These are phyloP conservation scores for Drosophila baimaii DNA, from an alignment of 1,140 invertebrate genomes.

Conservation along the genomic window DNA sequence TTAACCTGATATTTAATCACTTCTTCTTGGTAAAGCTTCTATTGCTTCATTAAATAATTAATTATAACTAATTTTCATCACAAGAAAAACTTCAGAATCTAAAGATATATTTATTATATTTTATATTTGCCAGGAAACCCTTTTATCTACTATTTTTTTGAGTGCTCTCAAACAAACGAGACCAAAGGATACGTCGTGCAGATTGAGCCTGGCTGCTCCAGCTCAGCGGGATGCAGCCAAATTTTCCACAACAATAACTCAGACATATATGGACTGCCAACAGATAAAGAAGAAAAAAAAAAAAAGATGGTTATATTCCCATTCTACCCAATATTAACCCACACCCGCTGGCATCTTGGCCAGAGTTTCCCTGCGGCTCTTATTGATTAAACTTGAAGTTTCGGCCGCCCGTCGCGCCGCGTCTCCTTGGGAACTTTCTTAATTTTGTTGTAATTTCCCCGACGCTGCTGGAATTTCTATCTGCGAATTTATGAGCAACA, in stretches of 20 bases:
- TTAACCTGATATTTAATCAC: neutral
- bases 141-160: neutral
- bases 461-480: slow-evolving; percentile 80
- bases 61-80: neutral
- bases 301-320: slow-evolving; percentile 4
- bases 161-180: neutral
- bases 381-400: slow-evolving; percentile 82
- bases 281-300: slow-evolving; percentile 6
- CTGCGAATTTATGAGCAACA: slow-evolving; percentile 79
- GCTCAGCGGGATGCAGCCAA: slow-evolving; percentile 54
- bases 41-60: too few relatives aligned
- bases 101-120: neutral
- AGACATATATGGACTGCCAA: slow-evolving; percentile 18
- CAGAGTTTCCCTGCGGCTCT: slow-evolving; percentile 64
- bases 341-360: slow-evolving; percentile 3
- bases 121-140: too few relatives aligned
- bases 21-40: neutral
- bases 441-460: slow-evolving; percentile 81
- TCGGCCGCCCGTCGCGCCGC: slow-evolving; percentile 57
- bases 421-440: slow-evolving; percentile 65
- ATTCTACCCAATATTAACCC: neutral
- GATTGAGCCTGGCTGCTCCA: slow-evolving; percentile 44
- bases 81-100: neutral
- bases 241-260: slow-evolving; percentile 60
- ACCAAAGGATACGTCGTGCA: neutral